Evolutionary conservation across 1,140 invertebrate genomes (phyloP), one percentile per base, ranked within the genome.

Genomic region (Frieseomelitta varia): DNA sequence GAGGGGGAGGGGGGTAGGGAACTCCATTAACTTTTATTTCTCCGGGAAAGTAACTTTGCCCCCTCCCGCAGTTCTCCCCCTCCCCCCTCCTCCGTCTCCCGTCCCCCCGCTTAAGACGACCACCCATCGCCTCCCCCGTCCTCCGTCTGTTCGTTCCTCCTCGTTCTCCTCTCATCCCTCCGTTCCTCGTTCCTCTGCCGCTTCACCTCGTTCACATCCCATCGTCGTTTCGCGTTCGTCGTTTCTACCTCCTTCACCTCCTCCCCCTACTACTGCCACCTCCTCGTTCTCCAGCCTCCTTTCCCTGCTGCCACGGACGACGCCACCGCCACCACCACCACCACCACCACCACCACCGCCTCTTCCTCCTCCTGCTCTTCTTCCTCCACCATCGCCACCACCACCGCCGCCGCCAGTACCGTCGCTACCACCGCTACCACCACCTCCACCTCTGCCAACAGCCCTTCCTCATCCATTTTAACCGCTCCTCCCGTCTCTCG

Each of bases 21-120:
- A 93, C 91, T 93, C 93, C 90, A 93, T 94, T 93, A 93, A 93
- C 93, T 94, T 94, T 94, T 94, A 94, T 94, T 94, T 94, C 93
- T 92, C 91, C 89, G 92, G 85, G 91, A 93, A 94, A 94, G 92
- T 93, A 93, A 93, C 90, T 93, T 93, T 85, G 90, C 88, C 88
- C 84, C 82, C 77, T 81, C 86, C 87, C 76, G 77, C 77, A 27
- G 34, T 84, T 56, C 68, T 27, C 65, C 56, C 73, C 56, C 56
- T 17, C 21, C 79, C 34, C 21, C 55, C 34, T 4, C 68, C 56
- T 79, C 56, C 56, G 21, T n/a, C 79, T n/a, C n/a, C n/a, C n/a
- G n/a, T n/a, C n/a, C n/a, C n/a, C 47, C 30, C 61, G 75, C 71
- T 47, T 34, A 63, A 47, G 56, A 76, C 56, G 61, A 58, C 53